A percentile compares a stretch with the other conserved stretches of the same genome.
Evolutionary conservation across 2,888 invertebrate genomes (phyloP).

Genomic region (Drosophila nigricruria): DNA sequence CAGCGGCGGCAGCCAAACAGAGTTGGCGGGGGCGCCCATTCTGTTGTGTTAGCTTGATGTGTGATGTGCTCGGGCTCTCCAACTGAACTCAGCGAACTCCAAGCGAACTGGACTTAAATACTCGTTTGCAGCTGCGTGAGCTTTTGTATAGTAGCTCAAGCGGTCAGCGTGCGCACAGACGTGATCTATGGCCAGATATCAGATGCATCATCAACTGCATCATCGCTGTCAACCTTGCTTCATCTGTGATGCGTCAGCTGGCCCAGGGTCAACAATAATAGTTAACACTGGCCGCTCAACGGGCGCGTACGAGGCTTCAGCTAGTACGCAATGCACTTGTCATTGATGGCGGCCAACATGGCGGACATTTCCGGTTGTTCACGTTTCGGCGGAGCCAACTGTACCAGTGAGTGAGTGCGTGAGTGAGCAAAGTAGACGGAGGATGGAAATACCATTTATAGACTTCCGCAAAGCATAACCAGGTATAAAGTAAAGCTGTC

Average conservation of each 20-base stretch:
- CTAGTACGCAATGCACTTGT: slow-evolving; percentile 8
- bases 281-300: slow-evolving; percentile 25
- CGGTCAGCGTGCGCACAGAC: slow-evolving; percentile 46
- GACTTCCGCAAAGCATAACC: background rate
- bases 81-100: slow-evolving; percentile 46
- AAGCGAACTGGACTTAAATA: slow-evolving; percentile 53
- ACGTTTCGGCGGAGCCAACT: too few species aligned
- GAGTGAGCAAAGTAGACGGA: background rate
- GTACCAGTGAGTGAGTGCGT: background rate
- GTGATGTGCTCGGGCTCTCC: slow-evolving; percentile 28
- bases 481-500: background rate
- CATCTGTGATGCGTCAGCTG: slow-evolving; percentile 48
- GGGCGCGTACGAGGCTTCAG: slow-evolving; percentile 19
- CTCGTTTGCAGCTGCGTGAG: slow-evolving; percentile 28
- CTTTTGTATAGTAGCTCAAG: slow-evolving; percentile 6
- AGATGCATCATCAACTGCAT: slow-evolving; percentile 48
- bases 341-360: slow-evolving; percentile 31
- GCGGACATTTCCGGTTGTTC: slow-evolving; percentile 32
- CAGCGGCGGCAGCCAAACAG: slow-evolving; percentile 52
- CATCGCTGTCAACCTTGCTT: slow-evolving; percentile 42
- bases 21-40: slow-evolving; percentile 49
- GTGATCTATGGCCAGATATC: slow-evolving; percentile 66
- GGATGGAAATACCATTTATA: background rate
- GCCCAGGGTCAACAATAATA: slow-evolving; percentile 42
- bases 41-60: slow-evolving; percentile 12